Conservation (phyloP, 2,888 invertebrate species). For the Drosophila silvestris region DNA sequence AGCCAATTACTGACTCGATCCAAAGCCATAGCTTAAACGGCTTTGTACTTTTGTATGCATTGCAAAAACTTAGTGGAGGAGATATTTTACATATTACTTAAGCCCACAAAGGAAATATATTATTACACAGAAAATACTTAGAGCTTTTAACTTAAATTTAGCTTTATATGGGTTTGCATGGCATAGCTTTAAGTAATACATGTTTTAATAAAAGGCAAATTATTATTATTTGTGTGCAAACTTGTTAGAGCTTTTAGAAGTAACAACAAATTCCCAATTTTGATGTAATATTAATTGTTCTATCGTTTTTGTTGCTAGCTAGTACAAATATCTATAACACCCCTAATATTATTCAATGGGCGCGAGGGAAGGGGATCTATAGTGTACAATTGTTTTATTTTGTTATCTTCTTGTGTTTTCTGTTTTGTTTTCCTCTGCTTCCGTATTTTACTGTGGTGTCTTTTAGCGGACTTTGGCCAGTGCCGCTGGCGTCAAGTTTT, state of each 20-base stretch:
- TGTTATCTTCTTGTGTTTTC: constrained; percentile 30
- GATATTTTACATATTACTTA: neutral
- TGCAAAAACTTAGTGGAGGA: neutral
- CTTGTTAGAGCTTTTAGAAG: neutral
- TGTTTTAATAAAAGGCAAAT: neutral
- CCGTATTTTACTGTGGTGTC: constrained; percentile 3
- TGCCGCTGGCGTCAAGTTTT: constrained; percentile 72
- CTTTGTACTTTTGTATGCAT: neutral
- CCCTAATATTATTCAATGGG: constrained; percentile 43
- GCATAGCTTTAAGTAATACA: neutral
- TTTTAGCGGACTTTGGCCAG: constrained; percentile 56
- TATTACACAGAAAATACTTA: neutral
- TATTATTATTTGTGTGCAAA: neutral
- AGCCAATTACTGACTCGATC: neutral
- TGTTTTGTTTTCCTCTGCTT: constrained; percentile 9
- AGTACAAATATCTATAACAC: constrained; percentile 22
- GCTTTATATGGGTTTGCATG: too few relatives aligned
- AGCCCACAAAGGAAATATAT: neutral
- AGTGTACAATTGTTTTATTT: constrained; percentile 74
- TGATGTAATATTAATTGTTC: neutral
- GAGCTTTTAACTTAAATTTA: neutral
- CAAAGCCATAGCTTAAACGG: too few relatives aligned
- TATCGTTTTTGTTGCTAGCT: neutral
- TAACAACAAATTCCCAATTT: neutral
- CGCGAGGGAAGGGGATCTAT: constrained; percentile 6